Base-by-base conservation (phyloP, 2,888 invertebrate genomes). In the Epinotia brunnichana region DNA sequence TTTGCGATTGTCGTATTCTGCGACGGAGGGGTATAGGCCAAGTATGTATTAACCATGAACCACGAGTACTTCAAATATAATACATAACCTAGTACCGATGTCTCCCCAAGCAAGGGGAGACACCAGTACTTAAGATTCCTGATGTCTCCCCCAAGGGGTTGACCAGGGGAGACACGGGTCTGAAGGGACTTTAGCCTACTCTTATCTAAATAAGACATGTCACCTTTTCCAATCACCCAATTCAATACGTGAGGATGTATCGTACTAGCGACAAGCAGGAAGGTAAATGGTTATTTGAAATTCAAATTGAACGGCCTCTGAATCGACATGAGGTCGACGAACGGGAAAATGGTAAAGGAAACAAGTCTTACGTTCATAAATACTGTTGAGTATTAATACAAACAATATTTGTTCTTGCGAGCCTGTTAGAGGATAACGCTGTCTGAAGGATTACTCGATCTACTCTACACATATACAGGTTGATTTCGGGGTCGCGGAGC, bases 241-340 rank as follows among this genome's bases (percentile, higher is more conserved):
- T 64, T 19, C 35, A 39, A 19, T 53, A 39, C 15, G 35, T 24
- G 21, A 21, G 19, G 29, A 51, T 17, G n/a, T 48, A 48, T 54
- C 54, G n/a, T 41, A 41, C 64, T 39, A 54, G 54, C 66, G 66
- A 54, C 35, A 24, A 19, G 19, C 15, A 15, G 24, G 9, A 15
- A 57, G 57, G 29, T n/a, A 66, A 66, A 41, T 66, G 54, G 21
- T 56, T 21, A 66, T 66, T 66, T 54, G 66, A 41, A 56, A 66
- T 54, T 66, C 54, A 66, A 66, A 66, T 66, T 41, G n/a, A 10
- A 41, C 39, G 21, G n/a, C 11, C 19, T 15, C 21, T 17, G 41
- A 41, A 56, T 41, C 41, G 41, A 56, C 15, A n/a, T 41, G n/a
- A 56, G 66, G 66, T 66, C 64, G n/a, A 41, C 21, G 66, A 39